Conservation (phyloP, 2,797 vertebrate species). For the Argyrosomus regius region DNA sequence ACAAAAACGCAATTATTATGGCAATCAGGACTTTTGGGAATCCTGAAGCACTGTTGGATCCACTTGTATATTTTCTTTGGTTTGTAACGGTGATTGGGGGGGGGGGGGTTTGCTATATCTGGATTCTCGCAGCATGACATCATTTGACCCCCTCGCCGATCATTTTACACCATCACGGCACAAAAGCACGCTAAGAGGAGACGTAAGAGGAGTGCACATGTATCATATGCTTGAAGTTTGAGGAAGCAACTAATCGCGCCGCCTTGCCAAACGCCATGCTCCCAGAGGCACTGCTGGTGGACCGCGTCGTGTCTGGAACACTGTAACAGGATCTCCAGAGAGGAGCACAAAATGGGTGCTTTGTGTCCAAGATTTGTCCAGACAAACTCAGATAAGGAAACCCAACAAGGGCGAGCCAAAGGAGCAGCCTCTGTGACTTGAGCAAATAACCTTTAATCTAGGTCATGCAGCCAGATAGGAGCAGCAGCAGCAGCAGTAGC, state of each 20-base stretch:
- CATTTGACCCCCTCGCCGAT: slow-evolving; percentile 67
- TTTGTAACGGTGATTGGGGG: slow-evolving; percentile 14
- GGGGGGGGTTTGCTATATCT: slow-evolving; percentile 34
- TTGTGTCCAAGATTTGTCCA: slow-evolving; percentile 85
- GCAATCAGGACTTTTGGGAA: slow-evolving; percentile 44
- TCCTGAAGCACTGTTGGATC: slow-evolving; percentile 39
- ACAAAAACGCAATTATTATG: slow-evolving; percentile 22
- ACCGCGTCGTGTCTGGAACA: slow-evolving; percentile 77
- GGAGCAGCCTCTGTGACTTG: slow-evolving; percentile 69
- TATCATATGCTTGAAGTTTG: slow-evolving; percentile 70
- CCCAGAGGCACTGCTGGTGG: slow-evolving; percentile 70
- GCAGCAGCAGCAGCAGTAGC: slow-evolving; percentile 14
- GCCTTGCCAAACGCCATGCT: slow-evolving; percentile 55
- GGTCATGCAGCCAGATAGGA: slow-evolving; percentile 63
- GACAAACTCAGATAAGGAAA: slow-evolving; percentile 82
- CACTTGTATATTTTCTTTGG: slow-evolving; percentile 47
- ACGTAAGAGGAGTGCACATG: slow-evolving; percentile 68
- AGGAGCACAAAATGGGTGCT: slow-evolving; percentile 84
- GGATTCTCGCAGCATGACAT: slow-evolving; percentile 77
- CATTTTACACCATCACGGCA: slow-evolving; percentile 64
- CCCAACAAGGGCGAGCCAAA: slow-evolving; percentile 77
- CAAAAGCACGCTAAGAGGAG: slow-evolving; percentile 57
- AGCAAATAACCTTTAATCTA: slow-evolving; percentile 78
- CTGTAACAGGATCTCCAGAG: slow-evolving; percentile 86
- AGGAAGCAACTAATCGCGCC: slow-evolving; percentile 72